These are phyloP conservation scores for Danaus plexippus DNA, from an alignment of 1,140 invertebrate species.

Conservation along the genomic window DNA sequence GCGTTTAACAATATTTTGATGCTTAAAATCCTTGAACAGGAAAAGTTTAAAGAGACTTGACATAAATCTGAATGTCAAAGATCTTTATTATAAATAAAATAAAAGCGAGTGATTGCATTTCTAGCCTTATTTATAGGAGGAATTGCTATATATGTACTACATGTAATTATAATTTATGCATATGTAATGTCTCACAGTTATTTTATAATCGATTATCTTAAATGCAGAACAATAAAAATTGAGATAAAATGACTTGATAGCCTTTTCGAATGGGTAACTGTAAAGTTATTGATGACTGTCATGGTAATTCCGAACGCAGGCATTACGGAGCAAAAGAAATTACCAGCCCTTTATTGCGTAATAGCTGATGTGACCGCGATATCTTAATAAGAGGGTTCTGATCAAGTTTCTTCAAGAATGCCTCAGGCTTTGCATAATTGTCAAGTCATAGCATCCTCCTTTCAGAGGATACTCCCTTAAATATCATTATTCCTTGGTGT, in stretches of 20 bases:
- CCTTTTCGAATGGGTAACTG: conserved; percentile 36
- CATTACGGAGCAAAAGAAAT: conserved; percentile 49
- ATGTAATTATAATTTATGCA: no score
- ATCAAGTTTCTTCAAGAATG: conserved; percentile 45
- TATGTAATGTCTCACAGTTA: no score
- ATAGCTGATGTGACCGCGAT: conserved; percentile 58
- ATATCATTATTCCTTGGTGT: no score
- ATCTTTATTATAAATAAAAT: no score
- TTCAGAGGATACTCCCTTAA: no score
- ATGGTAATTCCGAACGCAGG: conserved; percentile 47
- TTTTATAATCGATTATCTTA: conserved; percentile 1
- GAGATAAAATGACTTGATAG: conserved; percentile 30
- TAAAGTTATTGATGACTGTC: conserved; percentile 57
- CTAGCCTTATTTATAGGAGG: no score
- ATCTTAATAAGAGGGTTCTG: conserved; percentile 66
- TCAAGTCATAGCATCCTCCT: conserved; percentile 14
- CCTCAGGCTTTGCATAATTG: conserved; percentile 43
- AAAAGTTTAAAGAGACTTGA: no score
- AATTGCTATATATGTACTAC: no score
- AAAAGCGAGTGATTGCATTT: no score
- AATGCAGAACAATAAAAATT: conserved; percentile 16
- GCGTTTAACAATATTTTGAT: no score
- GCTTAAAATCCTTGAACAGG: no score
- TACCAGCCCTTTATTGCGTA: conserved; percentile 44
- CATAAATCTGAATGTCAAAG: no score